Evolutionary conservation across 37 sponge, comb jelly and placozoan species (phyloP).

Genomic region (Oopsacas minuta): DNA sequence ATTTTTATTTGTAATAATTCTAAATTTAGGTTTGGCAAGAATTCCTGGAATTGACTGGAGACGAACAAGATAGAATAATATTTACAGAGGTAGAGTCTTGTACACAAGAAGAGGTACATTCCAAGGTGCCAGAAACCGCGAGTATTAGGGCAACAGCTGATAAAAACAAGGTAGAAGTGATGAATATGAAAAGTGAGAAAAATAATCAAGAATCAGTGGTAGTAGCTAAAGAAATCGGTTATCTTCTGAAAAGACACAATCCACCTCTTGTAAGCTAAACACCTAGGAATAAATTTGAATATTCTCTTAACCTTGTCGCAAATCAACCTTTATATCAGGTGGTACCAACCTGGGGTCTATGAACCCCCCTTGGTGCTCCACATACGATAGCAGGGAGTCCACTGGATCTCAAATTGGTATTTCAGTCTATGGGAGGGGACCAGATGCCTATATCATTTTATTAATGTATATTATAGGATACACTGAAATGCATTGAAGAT

Average conservation of each 20-base stretch:
- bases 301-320: too few species aligned
- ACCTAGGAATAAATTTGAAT: too few species aligned
- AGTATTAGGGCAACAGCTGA: neutral
- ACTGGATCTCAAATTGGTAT: too few species aligned
- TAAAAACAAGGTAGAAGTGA: neutral
- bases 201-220: neutral
- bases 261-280: neutral
- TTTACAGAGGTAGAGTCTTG: neutral
- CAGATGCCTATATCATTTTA: too few species aligned
- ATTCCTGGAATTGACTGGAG: neutral
- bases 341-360: too few species aligned
- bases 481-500: constrained; percentile 14
- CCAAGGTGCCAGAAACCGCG: constrained; percentile 1
- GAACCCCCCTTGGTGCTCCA: too few species aligned
- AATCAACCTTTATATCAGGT: too few species aligned
- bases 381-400: too few species aligned
- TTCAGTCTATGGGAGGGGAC: too few species aligned
- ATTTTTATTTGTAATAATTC: neutral
- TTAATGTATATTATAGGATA: neutral
- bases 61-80: neutral
- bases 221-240: neutral
- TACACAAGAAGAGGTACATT: neutral
- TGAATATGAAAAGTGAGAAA: neutral
- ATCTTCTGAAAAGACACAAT: neutral
- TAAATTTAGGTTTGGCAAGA: neutral